These are phyloP conservation scores for Actias luna DNA, from an alignment of 2,888 invertebrate species.

Conservation along the genomic window DNA sequence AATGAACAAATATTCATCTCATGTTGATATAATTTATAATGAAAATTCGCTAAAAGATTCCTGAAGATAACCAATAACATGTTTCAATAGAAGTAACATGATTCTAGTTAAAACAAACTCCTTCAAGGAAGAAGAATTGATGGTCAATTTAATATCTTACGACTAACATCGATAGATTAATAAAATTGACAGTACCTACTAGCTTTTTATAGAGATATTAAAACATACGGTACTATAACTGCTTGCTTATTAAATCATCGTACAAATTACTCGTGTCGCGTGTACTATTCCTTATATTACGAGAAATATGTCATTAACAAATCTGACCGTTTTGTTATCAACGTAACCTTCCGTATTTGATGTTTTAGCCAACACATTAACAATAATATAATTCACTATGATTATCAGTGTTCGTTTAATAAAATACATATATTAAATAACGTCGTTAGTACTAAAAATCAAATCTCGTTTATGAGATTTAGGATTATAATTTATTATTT, in stretches of 20 bases:
- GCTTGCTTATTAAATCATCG: background rate
- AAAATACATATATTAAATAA: background rate
- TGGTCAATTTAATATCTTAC: background rate
- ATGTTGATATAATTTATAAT: too few species aligned
- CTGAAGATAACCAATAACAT: background rate
- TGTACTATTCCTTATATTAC: background rate
- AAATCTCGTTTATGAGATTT: too few species aligned
- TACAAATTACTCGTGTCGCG: background rate
- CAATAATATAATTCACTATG: constrained; percentile 5
- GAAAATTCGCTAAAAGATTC: background rate
- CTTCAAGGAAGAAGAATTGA: background rate
- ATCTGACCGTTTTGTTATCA: constrained; percentile 30
- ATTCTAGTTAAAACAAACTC: background rate
- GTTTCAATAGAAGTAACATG: background rate
- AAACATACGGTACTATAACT: background rate
- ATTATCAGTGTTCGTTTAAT: background rate
- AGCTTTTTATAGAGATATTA: background rate
- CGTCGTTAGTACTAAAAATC: background rate
- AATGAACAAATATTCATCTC: too few species aligned
- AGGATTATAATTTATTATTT: background rate
- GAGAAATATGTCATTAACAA: constrained; percentile 33
- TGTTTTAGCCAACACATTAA: constrained; percentile 8
- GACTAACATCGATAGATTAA: background rate
- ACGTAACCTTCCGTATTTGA: constrained; percentile 32
- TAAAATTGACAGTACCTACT: background rate